Base-by-base conservation (phyloP, 2,797 vertebrate genomes). In the Phrynocephalus forsythii region DNA sequence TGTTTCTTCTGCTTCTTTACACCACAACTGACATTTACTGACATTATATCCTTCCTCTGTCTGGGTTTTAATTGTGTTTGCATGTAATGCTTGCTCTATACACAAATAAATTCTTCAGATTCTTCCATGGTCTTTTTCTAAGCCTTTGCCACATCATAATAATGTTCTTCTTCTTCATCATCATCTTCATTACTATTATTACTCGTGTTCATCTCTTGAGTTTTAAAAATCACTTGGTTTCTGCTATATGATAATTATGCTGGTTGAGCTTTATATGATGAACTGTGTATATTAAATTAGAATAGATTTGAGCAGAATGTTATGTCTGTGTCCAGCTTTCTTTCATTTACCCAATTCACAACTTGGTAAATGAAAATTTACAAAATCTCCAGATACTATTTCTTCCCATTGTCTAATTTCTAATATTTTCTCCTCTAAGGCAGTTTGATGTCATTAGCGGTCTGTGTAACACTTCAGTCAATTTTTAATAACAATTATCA, bases 401-500 rank as follows among this genome's bases (percentile, higher is more conserved):
- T 79, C 92, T 95, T 91, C 28, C 28, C 95, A 30, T 48, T 83
- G 89, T 28, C 88, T 90, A 87, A 73, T 93, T 93, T 91, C 82
- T 94, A 94, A 94, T 91, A 92, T 94, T 83, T 8, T 24, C 89
- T 95, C 90, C 87, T 95, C 88, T 90, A 94, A 96, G 95, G 96
- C 94, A 95, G 86, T 93, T 92, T 91, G 85, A 82, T 88, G 90
- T 69, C 95, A 94, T 95, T 95, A 95, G 90, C 93, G 94, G 95
- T 92, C 79, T 94, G 88, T 86, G 89, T 87, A 92, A 91, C 87
- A 79, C 93, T 96, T 89, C 87, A 93, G 87, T 93, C 95, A 90
- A 93, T 94, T 96, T 95, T 95, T 97, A 96, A 96, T 96, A 96
- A 96, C 96, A 94, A 96, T 96, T 96, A 94, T 96, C 88, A 6